A percentile compares a stretch with the other conserved stretches of the same genome.
These are phyloP conservation scores for Epizoanthus fatuus DNA, from an alignment of 92 coral and sea anemone genomes.

Conservation along the genomic window DNA sequence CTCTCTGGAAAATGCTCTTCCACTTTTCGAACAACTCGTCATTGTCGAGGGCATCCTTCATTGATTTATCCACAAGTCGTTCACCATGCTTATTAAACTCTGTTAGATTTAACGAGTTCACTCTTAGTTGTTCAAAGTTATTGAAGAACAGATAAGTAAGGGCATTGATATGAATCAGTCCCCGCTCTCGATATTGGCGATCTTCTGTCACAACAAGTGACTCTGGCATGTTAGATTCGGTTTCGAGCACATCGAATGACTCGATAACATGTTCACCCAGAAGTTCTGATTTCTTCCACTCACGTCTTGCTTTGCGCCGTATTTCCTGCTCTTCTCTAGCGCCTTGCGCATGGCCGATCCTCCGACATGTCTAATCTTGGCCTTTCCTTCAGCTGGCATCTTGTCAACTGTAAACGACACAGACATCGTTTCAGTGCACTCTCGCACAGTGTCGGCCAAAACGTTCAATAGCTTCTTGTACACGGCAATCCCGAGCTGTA, in stretches of 20 bases:
- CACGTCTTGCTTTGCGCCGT: conserved; percentile 6
- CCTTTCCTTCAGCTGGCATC: conserved; percentile 40
- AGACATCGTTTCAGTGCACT: conserved; percentile 3
- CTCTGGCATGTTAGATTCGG: conserved; percentile 25
- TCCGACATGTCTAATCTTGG: conserved; percentile 37
- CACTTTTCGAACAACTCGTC: not conserved
- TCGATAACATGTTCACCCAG: conserved; percentile 32
- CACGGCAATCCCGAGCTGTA: too few relatives aligned
- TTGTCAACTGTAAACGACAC: conserved; percentile 23
- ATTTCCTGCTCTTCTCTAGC: conserved; percentile 34
- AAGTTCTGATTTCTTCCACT: conserved; percentile 24
- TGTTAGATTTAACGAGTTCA: conserved; percentile 13
- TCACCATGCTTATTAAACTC: not conserved
- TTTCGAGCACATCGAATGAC: conserved; percentile 11
- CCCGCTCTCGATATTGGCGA: conserved; percentile 46
- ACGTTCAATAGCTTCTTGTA: too few relatives aligned
- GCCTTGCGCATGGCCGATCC: conserved; percentile 40
- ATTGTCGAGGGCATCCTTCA: not conserved
- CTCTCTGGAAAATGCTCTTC: not conserved
- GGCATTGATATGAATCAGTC: conserved; percentile 25
- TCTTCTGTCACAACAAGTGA: conserved; percentile 37
- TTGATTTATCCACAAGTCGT: not conserved
- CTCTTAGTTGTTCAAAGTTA: conserved; percentile 25
- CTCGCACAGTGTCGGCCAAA: too few relatives aligned
- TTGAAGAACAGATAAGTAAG: not conserved